phyloP scores from a whole-genome alignment of 2,797 vertebrate genomes.

The Odontamblyopus lacepedii region DNA sequence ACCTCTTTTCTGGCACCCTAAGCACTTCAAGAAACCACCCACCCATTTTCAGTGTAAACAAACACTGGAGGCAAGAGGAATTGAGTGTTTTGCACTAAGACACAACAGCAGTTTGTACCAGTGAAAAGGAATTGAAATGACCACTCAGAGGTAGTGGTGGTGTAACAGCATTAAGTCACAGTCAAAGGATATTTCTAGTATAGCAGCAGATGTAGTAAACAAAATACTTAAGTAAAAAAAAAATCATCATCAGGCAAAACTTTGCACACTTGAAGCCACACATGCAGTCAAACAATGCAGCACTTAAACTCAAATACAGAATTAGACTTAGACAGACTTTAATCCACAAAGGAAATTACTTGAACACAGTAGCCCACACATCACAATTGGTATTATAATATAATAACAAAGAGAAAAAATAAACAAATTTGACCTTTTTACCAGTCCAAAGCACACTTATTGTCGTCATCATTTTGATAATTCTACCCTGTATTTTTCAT shows the following conservation, averaged over 20 bases:
- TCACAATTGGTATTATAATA: no score
- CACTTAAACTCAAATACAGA: no score
- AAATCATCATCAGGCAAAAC: neutral
- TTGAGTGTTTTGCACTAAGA: neutral
- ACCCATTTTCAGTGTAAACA: neutral
- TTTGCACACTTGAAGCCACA: no score
- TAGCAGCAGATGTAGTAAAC: neutral
- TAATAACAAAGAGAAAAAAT: no score
- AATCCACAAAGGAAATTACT: no score
- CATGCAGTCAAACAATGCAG: no score
- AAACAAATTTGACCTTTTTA: no score
- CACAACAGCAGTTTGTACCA: neutral
- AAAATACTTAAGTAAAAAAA: neutral
- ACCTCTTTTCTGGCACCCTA: neutral
- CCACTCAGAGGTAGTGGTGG: neutral
- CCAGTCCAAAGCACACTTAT: neutral
- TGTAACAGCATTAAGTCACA: neutral
- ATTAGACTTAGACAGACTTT: no score
- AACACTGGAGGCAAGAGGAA: neutral
- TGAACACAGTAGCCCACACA: no score
- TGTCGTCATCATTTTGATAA: neutral
- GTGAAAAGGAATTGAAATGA: neutral
- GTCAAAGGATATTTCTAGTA: neutral
- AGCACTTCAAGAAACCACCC: neutral
- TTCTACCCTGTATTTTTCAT: neutral